Evolutionary conservation across 2,113 vertebrate species (phyloP).

Genomic region (Stictonetta naevosa): DNA sequence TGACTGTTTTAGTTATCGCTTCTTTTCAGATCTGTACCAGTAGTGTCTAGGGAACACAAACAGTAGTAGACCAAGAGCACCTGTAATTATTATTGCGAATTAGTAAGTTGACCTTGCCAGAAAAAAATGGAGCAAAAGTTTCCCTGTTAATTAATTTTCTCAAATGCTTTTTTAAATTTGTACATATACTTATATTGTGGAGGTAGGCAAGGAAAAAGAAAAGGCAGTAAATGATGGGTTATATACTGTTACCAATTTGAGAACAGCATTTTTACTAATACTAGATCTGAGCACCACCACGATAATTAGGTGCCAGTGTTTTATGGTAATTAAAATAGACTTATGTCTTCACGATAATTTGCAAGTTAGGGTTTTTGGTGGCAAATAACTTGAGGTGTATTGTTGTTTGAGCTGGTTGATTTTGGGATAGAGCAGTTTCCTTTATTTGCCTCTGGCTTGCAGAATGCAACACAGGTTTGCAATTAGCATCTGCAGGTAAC

Average conservation of each 20-base stretch:
- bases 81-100: background rate
- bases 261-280: background rate
- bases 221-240: background rate
- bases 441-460: background rate
- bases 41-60: background rate
- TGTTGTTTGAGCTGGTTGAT: background rate
- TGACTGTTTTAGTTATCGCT: background rate
- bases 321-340: background rate
- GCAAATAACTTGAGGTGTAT: background rate
- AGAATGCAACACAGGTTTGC: background rate
- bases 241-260: background rate
- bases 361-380: background rate
- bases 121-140: background rate
- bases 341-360: background rate
- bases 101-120: background rate
- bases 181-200: accelerated
- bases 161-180: background rate
- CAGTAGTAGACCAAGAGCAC: background rate
- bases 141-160: background rate
- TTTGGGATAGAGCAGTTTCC: background rate
- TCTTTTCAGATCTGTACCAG: background rate
- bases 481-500: background rate
- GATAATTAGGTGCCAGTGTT: background rate
- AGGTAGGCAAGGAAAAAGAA: background rate
- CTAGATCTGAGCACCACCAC: background rate